Conservation (phyloP, 2,888 invertebrate species). For the Biston stratarius region DNA sequence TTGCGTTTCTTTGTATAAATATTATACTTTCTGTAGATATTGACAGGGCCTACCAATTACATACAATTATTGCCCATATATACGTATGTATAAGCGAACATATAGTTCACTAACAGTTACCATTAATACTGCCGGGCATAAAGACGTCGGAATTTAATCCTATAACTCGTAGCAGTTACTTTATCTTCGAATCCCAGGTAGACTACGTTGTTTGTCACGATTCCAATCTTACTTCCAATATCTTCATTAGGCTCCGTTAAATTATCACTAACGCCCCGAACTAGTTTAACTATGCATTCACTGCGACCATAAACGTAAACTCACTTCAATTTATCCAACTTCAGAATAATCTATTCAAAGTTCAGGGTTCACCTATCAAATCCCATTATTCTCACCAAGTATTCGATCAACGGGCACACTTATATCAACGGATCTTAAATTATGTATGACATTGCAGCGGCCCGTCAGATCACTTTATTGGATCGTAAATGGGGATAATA, state of each 20-base stretch:
- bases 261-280: conserved; percentile 22
- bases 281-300: conserved; percentile 24
- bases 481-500: conserved; percentile 66
- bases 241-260: conserved; percentile 13
- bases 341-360: conserved; percentile 29
- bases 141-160: not conserved
- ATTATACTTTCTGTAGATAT: too few relatives aligned
- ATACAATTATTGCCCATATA: too few relatives aligned
- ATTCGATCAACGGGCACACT: conserved; percentile 23
- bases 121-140: too few relatives aligned
- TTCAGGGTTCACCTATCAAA: conserved; percentile 30
- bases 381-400: conserved; percentile 31
- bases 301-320: conserved; percentile 26
- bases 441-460: conserved; percentile 71
- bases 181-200: not conserved
- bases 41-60: too few relatives aligned
- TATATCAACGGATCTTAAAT: conserved; percentile 61
- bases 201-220: not conserved
- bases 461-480: conserved; percentile 70
- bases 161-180: not conserved
- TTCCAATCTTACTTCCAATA: conserved; percentile 5
- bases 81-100: too few relatives aligned
- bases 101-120: too few relatives aligned
- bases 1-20: too few relatives aligned
- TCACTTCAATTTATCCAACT: conserved; percentile 24